Base-by-base conservation (phyloP, 2,113 vertebrate genomes). In the Ivindomyrus marchei region DNA sequence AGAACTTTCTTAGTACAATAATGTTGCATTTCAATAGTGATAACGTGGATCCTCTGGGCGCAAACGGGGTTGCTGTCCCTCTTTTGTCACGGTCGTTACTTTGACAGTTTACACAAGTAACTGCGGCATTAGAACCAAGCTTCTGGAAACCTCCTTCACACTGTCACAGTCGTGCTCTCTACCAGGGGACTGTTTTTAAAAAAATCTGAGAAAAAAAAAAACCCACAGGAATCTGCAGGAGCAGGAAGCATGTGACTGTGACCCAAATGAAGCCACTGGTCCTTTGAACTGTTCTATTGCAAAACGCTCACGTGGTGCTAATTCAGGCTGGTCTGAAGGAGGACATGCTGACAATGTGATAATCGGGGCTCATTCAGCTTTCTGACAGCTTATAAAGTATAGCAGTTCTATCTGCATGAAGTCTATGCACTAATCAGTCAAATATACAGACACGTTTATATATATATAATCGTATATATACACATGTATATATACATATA, bases 401-500 rank as follows among this genome's bases (percentile, higher is more conserved):
- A 97, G 98, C 98, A 98, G 97, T 97, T 96, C 91, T 96, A 97
- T 97, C 98, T 98, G 97, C 98, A 99, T 99, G 98, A 96, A 95
- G 97, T 97, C 98, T 98, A 99, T 99, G 98, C 98, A 99, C 98
- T 97, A 96, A 97, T 96, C 95, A 97, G 96, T 96, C 94, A 88
- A 89, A 90, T 46, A 92, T 92, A 91, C 91, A 62, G 47, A 53
- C 91, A 88, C 88, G 85, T 90, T 47, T 45, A 89, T 87, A 84
- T 36, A 87, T 90, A 88, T 87, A 42, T 85, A 88, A 83, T 85
- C 88, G 53, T 90, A 90, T 89, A 85, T 39, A 90, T 87, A 52
- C 74, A 56, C 45, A 62, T 62, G 53, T 27, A 83, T 80, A 89
- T 95, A 88, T 86, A 53, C 49, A 45, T 36, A 88, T 83, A 90